Evolutionary conservation across 1,140 invertebrate species (phyloP).

Genomic region (Drosophila jambulina): DNA sequence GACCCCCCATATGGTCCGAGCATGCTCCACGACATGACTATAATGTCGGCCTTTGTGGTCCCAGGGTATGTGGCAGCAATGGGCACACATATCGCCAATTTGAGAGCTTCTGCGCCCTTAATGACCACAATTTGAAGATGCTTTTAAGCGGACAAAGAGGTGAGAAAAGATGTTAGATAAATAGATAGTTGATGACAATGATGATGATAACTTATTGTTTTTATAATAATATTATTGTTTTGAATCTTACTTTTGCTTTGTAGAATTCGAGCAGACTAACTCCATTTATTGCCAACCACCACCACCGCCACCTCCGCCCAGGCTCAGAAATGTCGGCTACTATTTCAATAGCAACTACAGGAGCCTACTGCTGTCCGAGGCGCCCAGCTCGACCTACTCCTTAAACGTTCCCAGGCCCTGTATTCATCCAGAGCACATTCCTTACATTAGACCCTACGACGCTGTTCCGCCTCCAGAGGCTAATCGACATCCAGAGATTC

Average conservation of each 20-base stretch:
- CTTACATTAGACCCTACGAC: background rate
- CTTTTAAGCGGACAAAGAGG: slow-evolving; percentile 37
- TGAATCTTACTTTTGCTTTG: background rate
- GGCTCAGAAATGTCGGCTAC: slow-evolving; percentile 1
- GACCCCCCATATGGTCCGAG: background rate
- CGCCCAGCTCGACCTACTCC: background rate
- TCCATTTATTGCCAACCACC: background rate
- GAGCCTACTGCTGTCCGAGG: background rate
- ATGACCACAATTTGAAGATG: slow-evolving; percentile 41
- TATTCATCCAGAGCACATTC: background rate
- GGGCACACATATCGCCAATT: slow-evolving; percentile 51
- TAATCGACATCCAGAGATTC: background rate
- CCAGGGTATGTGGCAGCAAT: slow-evolving; percentile 39
- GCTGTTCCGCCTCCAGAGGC: background rate
- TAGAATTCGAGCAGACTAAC: slow-evolving; percentile 9
- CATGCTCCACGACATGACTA: background rate
- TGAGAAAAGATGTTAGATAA: background rate
- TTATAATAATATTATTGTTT: background rate
- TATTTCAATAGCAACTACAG: slow-evolving; percentile 15
- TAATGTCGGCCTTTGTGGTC: slow-evolving; percentile 23
- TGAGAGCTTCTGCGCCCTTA: slow-evolving; percentile 39
- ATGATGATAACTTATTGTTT: background rate
- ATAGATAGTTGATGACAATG: no score
- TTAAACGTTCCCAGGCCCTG: background rate
- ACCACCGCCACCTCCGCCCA: background rate